Evolutionary conservation across 2,797 vertebrate genomes (phyloP).

Genomic region (Apogon talboti): DNA sequence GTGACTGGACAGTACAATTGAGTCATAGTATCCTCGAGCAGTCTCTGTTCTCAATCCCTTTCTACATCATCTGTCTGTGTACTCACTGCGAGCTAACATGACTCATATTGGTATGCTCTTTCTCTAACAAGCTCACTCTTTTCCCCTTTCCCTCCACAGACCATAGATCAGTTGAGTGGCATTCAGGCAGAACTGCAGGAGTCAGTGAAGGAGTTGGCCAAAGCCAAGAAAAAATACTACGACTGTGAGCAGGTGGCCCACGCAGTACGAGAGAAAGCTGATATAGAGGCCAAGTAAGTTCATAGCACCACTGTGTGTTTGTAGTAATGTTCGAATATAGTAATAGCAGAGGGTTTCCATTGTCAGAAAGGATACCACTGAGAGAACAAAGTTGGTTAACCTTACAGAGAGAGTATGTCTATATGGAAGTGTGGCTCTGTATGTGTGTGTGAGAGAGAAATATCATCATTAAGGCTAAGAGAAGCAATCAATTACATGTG

Average conservation of each 20-base stretch:
- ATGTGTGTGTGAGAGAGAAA: neutral
- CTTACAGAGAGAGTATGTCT: neutral
- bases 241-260: slow-evolving; percentile 98
- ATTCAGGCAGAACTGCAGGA: slow-evolving; percentile 96
- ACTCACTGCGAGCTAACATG: slow-evolving; percentile 9
- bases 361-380: slow-evolving; percentile 29
- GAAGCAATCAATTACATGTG: neutral
- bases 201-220: slow-evolving; percentile 97
- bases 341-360: slow-evolving; percentile 23
- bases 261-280: slow-evolving; percentile 94
- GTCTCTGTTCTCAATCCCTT: slow-evolving; percentile 21
- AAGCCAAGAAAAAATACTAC: slow-evolving; percentile 99
- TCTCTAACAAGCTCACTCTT: slow-evolving; percentile 26
- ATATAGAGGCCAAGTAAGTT: slow-evolving; percentile 98
- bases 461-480: slow-evolving; percentile 8
- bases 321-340: neutral
- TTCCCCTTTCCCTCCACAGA: slow-evolving; percentile 78
- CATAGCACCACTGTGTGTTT: slow-evolving; percentile 2
- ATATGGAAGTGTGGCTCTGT: neutral
- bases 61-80: neutral
- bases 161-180: slow-evolving; percentile 95
- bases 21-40: slow-evolving; percentile 22
- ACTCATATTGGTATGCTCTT: slow-evolving; percentile 16
- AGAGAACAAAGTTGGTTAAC: slow-evolving; percentile 24
- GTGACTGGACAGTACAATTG: slow-evolving; percentile 66